Evolutionary conservation across 2,888 invertebrate species (phyloP).

Genomic region (Nyleta sp.): DNA sequence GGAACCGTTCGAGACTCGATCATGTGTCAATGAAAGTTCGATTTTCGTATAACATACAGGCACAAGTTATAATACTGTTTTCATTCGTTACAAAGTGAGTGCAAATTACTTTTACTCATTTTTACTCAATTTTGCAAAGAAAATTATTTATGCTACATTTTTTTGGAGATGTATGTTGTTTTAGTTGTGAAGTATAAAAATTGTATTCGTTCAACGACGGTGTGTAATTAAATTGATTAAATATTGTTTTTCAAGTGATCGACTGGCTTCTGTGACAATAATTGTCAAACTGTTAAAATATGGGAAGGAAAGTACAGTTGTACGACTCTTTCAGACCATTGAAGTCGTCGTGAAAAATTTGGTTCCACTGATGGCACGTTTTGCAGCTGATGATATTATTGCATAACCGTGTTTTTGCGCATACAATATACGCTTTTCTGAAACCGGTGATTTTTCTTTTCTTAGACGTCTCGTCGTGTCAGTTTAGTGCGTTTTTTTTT

Average conservation of each 20-base stretch:
- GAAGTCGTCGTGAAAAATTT: not conserved
- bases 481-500: no score
- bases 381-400: not conserved
- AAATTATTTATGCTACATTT: not conserved
- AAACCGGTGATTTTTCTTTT: not conserved
- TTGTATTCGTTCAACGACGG: not conserved
- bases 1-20: not conserved
- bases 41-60: no score
- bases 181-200: not conserved
- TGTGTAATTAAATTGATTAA: not conserved
- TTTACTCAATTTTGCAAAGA: not conserved
- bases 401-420: constrained; percentile 2
- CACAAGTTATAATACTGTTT: no score
- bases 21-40: no score
- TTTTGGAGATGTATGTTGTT: no score
- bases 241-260: not conserved
- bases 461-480: no score
- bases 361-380: no score
- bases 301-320: no score
- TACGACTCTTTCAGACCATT: no score
- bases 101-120: no score
- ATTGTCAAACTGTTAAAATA: constrained; percentile 12
- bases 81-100: no score
- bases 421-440: not conserved
- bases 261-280: constrained; percentile 11